Conservation (phyloP, 2,113 vertebrate genomes). For the Bubo scandiacus region DNA sequence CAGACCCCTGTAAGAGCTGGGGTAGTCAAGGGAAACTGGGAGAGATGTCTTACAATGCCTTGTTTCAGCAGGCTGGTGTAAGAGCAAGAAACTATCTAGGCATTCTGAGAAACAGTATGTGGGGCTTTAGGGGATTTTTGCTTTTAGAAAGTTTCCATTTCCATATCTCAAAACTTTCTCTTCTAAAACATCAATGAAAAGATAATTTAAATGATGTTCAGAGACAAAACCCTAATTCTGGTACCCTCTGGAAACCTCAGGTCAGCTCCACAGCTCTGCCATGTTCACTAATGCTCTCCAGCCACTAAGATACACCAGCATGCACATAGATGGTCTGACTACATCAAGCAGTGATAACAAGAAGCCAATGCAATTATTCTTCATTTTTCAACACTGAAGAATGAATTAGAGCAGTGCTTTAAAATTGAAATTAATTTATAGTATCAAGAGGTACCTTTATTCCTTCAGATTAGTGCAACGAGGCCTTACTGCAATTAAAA, state of each 20-base stretch:
- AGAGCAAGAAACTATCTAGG: neutral
- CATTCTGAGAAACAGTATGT: neutral
- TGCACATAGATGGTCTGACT: neutral
- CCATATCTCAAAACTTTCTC: neutral
- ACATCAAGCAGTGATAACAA: neutral
- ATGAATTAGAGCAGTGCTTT: neutral
- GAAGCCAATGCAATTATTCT: neutral
- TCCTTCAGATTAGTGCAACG: neutral
- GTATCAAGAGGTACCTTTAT: neutral
- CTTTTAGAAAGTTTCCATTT: neutral
- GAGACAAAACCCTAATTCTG: neutral
- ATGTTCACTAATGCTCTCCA: neutral
- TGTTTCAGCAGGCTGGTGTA: neutral
- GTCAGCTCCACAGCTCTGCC: neutral
- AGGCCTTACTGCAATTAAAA: neutral
- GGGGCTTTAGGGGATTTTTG: neutral
- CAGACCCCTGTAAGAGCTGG: neutral
- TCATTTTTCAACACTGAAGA: neutral
- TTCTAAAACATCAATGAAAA: neutral
- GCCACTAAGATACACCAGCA: neutral
- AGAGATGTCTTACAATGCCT: neutral
- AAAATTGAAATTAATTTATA: neutral
- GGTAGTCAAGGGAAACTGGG: neutral
- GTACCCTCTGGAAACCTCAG: neutral
- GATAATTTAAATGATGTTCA: neutral